Evolutionary conservation across 1,140 invertebrate species (phyloP).

Genomic region (Drosophila pseudoananassae): DNA sequence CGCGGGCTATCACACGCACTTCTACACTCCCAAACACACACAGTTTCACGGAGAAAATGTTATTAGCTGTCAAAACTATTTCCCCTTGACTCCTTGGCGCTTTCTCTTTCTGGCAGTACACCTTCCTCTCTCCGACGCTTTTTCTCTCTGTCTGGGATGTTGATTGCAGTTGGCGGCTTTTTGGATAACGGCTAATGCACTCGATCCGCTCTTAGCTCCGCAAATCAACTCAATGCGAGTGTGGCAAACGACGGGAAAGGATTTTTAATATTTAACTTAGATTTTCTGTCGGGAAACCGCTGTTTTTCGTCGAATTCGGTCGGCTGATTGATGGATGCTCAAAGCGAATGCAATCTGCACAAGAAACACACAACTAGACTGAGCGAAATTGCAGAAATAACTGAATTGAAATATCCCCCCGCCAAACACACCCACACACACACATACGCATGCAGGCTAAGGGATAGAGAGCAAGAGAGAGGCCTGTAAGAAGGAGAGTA

Average conservation of each 20-base stretch:
- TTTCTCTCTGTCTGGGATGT: constrained; percentile 42
- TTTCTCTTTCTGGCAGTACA: constrained; percentile 1
- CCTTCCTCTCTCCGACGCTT: constrained; percentile 2
- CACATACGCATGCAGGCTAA: background rate
- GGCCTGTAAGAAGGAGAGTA: constrained; percentile 9
- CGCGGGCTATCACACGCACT: constrained; percentile 10
- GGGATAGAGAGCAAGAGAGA: constrained; percentile 6
- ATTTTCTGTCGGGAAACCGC: background rate
- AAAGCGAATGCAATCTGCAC: constrained; percentile 51
- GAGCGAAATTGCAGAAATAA: constrained; percentile 80
- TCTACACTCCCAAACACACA: constrained; percentile 8
- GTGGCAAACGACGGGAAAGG: background rate
- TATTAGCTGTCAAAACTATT: constrained; percentile 49
- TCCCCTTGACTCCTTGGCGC: constrained; percentile 11
- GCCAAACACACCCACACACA: constrained; percentile 10
- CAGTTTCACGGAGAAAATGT: constrained; percentile 17
- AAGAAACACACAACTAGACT: constrained; percentile 72
- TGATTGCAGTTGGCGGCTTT: constrained; percentile 55
- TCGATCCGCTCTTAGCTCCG: constrained; percentile 23
- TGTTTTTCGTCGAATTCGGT: constrained; percentile 1
- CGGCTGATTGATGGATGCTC: constrained; percentile 50
- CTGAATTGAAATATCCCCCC: constrained; percentile 71
- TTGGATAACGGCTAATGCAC: constrained; percentile 26
- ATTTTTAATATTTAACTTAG: constrained; percentile 26
- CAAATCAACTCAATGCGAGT: background rate